These are phyloP conservation scores for Anarrhichthys ocellatus DNA, from an alignment of 2,113 vertebrate species.

Conservation along the genomic window DNA sequence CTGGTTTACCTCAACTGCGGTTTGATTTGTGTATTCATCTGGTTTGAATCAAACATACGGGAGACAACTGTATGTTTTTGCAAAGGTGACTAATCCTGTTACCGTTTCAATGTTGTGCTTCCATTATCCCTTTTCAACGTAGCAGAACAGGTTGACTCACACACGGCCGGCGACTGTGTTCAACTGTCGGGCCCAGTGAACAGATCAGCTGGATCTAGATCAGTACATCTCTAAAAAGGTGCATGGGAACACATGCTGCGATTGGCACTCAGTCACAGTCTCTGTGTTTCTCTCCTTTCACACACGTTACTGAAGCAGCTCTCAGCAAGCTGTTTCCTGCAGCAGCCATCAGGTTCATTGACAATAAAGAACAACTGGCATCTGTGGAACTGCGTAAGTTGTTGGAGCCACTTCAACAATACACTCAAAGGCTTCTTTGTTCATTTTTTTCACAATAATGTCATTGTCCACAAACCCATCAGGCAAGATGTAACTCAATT, in stretches of 20 bases:
- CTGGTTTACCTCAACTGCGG: constrained; percentile 39
- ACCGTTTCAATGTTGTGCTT: constrained; percentile 16
- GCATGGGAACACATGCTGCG: constrained; percentile 31
- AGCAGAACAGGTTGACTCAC: constrained; percentile 62
- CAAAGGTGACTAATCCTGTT: constrained; percentile 53
- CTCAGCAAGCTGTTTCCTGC: constrained; percentile 11
- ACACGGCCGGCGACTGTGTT: constrained; percentile 29
- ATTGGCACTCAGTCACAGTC: constrained; percentile 5
- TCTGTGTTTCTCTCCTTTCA: background rate
- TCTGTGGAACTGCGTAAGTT: constrained; percentile 8
- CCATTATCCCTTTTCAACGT: constrained; percentile 54
- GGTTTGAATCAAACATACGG: constrained; percentile 51
- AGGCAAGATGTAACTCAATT: background rate
- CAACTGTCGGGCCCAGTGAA: constrained; percentile 30
- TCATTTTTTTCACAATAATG: background rate
- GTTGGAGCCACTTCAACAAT: background rate
- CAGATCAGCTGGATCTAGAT: constrained; percentile 56
- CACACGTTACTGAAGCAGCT: constrained; percentile 4
- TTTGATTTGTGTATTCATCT: constrained; percentile 48
- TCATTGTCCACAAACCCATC: background rate
- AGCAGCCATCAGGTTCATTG: constrained; percentile 4
- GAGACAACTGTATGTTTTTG: constrained; percentile 39
- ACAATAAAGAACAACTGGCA: constrained; percentile 17
- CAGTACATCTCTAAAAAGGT: constrained; percentile 46
- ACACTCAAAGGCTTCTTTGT: constrained; percentile 8